Conservation (phyloP, 2,113 vertebrate genomes). For the Nothocercus julius region DNA sequence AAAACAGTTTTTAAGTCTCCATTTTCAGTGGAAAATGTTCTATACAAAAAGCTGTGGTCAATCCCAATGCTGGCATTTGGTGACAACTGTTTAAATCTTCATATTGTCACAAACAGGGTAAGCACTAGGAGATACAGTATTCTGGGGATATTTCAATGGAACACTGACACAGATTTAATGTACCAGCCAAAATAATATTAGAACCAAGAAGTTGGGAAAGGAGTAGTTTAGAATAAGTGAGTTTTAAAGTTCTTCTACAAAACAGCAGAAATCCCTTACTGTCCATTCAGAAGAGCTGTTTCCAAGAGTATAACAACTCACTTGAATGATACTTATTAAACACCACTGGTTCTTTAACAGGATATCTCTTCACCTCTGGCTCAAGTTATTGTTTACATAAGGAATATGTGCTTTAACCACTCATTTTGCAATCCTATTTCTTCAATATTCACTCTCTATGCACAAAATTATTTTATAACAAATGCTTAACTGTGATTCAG, state of each 20-base stretch:
- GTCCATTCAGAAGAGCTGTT: neutral
- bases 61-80: neutral
- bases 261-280: neutral
- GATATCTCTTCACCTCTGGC: neutral
- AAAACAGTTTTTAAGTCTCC: neutral
- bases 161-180: neutral
- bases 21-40: neutral
- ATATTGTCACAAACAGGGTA: neutral
- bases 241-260: neutral
- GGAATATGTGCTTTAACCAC: neutral
- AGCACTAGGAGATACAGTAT: neutral
- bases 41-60: neutral
- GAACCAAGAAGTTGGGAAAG: neutral
- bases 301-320: neutral
- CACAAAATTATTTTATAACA: neutral
- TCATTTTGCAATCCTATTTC: neutral
- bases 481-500: neutral
- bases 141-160: neutral
- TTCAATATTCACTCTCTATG: neutral
- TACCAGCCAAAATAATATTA: neutral
- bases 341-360: neutral
- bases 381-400: neutral
- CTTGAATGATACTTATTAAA: neutral
- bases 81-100: neutral
- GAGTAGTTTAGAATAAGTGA: neutral